Evolutionary conservation across 2,113 vertebrate genomes (phyloP).

Genomic region (Coracopsis vasa): DNA sequence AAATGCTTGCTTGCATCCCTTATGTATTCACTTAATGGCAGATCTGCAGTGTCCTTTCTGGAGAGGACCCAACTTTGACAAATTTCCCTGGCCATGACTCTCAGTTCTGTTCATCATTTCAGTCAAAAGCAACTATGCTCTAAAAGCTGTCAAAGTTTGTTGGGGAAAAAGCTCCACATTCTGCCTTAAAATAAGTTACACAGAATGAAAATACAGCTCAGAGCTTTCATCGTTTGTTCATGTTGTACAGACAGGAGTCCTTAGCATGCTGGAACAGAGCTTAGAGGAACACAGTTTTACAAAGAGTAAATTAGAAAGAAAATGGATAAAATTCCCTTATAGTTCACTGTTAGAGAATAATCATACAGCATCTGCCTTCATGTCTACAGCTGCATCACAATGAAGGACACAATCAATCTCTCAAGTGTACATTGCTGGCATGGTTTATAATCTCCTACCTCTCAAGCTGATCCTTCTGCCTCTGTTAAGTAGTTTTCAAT

Average conservation of each 20-base stretch:
- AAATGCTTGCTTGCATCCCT: not conserved
- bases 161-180: not conserved
- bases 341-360: slow-evolving; percentile 33
- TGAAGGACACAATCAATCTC: slow-evolving; percentile 10
- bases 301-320: slow-evolving; percentile 56
- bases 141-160: not conserved
- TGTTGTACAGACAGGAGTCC: not conserved
- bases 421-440: not conserved
- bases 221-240: not conserved
- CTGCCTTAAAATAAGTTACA: not conserved
- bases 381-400: not conserved
- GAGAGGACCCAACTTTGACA: not conserved
- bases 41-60: not conserved
- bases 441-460: slow-evolving; percentile 8
- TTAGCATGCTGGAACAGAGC: not conserved
- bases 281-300: not conserved
- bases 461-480: slow-evolving; percentile 27
- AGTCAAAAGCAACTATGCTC: not conserved
- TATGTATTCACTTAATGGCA: not conserved
- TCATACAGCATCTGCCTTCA: not conserved
- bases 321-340: slow-evolving; percentile 22
- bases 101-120: not conserved
- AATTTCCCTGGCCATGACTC: not conserved
- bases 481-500: not conserved
- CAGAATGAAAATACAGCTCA: not conserved